Conservation (phyloP, 2,113 vertebrate species). For the Echinops telfairi region DNA sequence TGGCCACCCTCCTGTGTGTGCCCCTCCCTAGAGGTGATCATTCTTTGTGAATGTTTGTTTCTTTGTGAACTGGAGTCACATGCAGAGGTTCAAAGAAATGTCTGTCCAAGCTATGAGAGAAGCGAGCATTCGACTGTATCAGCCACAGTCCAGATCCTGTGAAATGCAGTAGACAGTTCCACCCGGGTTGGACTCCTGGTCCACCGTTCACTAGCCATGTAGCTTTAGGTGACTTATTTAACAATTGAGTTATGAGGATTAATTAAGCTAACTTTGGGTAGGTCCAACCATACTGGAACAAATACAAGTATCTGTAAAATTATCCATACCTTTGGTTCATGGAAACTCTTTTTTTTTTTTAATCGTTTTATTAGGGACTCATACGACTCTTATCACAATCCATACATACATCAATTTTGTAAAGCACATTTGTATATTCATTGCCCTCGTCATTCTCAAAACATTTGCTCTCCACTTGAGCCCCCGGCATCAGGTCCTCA, state of each 20-base stretch:
- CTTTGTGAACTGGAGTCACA: slow-evolving; percentile 27
- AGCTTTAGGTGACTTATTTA: slow-evolving; percentile 46
- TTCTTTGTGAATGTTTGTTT: slow-evolving; percentile 46
- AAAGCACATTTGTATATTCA: too few species aligned
- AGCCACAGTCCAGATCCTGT: neutral
- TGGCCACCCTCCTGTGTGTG: neutral
- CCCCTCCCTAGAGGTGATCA: neutral
- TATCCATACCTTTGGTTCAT: too few species aligned
- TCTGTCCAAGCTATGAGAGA: slow-evolving; percentile 9
- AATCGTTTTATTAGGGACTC: too few species aligned
- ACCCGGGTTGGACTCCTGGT: neutral
- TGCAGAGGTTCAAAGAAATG: neutral
- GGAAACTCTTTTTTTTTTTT: too few species aligned
- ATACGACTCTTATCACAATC: too few species aligned
- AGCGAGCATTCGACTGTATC: neutral
- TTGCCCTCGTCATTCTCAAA: too few species aligned
- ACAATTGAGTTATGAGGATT: neutral
- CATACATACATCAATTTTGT: too few species aligned
- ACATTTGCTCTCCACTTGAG: too few species aligned
- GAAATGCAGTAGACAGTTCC: neutral
- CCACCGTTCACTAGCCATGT: neutral
- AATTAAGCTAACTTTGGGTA: slow-evolving; percentile 65
- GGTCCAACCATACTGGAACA: neutral
- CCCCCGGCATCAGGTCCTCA: too few species aligned
- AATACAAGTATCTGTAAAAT: too few species aligned